Base-by-base conservation (phyloP, 92 coral and sea anemone genomes). In the Chrysogorgia sp. region DNA sequence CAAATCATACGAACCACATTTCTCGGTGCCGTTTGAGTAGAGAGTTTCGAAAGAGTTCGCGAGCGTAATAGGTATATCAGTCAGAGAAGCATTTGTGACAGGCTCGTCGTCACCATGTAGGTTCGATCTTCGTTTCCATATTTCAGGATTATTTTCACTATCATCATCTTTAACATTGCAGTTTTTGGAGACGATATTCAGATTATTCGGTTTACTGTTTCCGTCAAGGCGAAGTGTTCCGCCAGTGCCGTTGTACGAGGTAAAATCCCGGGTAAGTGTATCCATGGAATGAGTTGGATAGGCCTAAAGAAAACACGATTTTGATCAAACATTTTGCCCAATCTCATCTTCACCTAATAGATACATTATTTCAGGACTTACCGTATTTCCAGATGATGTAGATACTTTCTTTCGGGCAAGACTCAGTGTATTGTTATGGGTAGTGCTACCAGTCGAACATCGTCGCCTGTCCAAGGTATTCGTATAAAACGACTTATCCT, bases 391-490 rank as follows among this genome's bases (percentile, higher is more conserved):
- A 29, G 79, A 72, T 24, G 79, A 72, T 10, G 79, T 53, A 19
- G 79, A 72, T 4, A 96, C 85, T 80, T 90, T 89, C 47, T 87
- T 80, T 37, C 99, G 81, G 7, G 93, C 89, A 50, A 72, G 64
- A 56, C 99, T 86, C 99, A 96, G 78, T 20, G 97, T 86, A 67
- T 89, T 93, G 52, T 86, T 74, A 64, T 89, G 85, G 0, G 84
- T 83, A 48, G 87, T 92, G 69, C 97, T 92, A 33, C 89, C 96
- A 8, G 96, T 88, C 25, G 96, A 91, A 71, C 89, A 74, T 81
- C 96, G 83, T 58, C 96, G 85, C 52, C 97, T 81, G 74, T 93
- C 98, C 71, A 89, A 92, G 60, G 98, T 91, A 71, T 93, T 92
- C 32, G 98, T 93, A 71, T 83, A 89, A 29, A 93, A 68, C 22